phyloP scores from a whole-genome alignment of 2,888 invertebrate species.

The Conomelus anceps region DNA sequence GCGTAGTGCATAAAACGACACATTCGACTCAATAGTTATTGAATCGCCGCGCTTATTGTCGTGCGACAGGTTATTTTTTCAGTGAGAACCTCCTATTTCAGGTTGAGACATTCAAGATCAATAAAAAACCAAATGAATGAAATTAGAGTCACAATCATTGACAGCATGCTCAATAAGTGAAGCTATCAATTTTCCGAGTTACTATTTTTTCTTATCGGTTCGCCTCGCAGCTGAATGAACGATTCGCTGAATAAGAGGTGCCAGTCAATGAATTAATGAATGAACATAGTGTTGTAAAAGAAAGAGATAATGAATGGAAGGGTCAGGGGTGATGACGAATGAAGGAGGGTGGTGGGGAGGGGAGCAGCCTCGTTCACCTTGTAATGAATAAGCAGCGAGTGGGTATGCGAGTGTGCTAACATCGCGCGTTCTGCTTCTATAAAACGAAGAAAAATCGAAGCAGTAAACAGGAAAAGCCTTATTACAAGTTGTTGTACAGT shows the following conservation, averaged over 20 bases:
- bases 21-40: no score
- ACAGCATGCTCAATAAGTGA: neutral
- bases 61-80: no score
- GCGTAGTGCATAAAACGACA: no score
- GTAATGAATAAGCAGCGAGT: neutral
- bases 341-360: neutral
- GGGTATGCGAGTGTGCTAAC: neutral
- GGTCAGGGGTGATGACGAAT: neutral
- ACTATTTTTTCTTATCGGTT: neutral
- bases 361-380: neutral
- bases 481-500: neutral
- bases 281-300: neutral
- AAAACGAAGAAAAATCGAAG: neutral
- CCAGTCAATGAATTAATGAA: neutral
- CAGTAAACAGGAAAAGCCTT: neutral
- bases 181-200: neutral
- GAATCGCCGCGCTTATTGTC: no score
- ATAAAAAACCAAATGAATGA: neutral
- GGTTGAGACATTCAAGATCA: no score
- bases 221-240: neutral
- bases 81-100: no score
- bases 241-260: neutral
- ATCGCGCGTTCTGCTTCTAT: neutral
- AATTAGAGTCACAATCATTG: neutral
- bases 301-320: neutral